Percentiles rank a stretch among this genome's conserved stretches.
Evolutionary conservation across 1,140 invertebrate species (phyloP).

Genomic region (Mycetomoellerius zeteki): DNA sequence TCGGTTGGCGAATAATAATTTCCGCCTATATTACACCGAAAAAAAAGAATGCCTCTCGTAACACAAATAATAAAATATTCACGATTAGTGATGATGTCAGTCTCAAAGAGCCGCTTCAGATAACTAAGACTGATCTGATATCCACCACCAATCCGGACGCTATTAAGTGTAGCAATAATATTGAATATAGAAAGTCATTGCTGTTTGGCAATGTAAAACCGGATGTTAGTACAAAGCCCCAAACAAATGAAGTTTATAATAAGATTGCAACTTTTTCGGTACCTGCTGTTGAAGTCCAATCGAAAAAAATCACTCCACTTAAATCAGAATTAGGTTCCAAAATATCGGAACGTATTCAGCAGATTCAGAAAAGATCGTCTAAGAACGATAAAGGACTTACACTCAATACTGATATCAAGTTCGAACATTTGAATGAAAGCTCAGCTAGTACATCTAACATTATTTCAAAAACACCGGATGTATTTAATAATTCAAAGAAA

Average conservation of each 20-base stretch:
- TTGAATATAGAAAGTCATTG: conserved; percentile 76
- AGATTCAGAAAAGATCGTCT: conserved; percentile 73
- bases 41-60: conserved; percentile 30
- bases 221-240: background rate
- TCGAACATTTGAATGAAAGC: conserved; percentile 79
- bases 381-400: conserved; percentile 86
- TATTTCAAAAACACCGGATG: conserved; percentile 76
- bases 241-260: conserved; percentile 4
- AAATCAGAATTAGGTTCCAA: conserved; percentile 75
- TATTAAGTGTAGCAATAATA: conserved; percentile 87
- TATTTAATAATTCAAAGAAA: conserved; percentile 58
- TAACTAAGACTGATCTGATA: conserved; percentile 89
- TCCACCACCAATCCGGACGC: conserved; percentile 91
- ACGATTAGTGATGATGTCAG: conserved; percentile 79
- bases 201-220: conserved; percentile 38
- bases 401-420: conserved; percentile 81
- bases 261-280: background rate
- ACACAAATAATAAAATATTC: conserved; percentile 75
- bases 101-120: conserved; percentile 87
- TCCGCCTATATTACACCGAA: conserved; percentile 71
- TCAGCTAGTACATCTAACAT: conserved; percentile 64
- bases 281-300: background rate
- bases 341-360: conserved; percentile 78
- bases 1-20: conserved; percentile 61
- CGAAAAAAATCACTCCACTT: conserved; percentile 64